Evolutionary conservation across 1,140 invertebrate genomes (phyloP), one percentile per base, ranked within the genome.

Genomic region (Rhopalosiphum padi): DNA sequence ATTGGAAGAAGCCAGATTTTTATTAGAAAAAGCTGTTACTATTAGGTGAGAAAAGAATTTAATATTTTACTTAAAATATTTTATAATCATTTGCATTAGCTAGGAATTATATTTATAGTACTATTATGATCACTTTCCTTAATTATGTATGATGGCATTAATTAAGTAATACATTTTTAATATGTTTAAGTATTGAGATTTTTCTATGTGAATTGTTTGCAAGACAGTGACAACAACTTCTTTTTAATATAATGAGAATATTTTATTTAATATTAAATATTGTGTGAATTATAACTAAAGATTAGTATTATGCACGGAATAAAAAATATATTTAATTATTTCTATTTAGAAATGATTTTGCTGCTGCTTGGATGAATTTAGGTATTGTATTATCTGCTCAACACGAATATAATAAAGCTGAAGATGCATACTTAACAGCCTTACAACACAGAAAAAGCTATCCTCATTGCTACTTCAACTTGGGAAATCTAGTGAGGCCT

Each of bases 321-420:
- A 6, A 68, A 68, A n/a, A 68, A 82, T 83, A 1, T n/a, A 48
- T 87, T n/a, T 7, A 46, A 55, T 91, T 94, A 4, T 41, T 88
- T 51, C 1, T 9, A 22, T 95, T 90, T 95, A 98, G 98, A 94
- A 96, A 97, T 90, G 97, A 98, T 94, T 99, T 99, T 96, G 97
- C 99, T 15, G 97, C 98, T 30, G 99, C 98, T 6, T 99, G 98
- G 98, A 99, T 99, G 98, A 99, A 99, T 96, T 96, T 99, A 41
- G 99, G 98, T 25, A 99, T 99, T 94, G 97, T 99, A 86, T 96
- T 99, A 94, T 97, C 98, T 7, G 96, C 96, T 30, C 95, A 97
- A 83, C 97, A 97, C 94, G 96, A 97, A 94, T 96, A 96, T 94
- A 94, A 96, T 35, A 97, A 98, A 95, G 97, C 98, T 5, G 96